phyloP scores from a whole-genome alignment of 2,113 vertebrate genomes.

The Tenebrosternarchus preto region DNA sequence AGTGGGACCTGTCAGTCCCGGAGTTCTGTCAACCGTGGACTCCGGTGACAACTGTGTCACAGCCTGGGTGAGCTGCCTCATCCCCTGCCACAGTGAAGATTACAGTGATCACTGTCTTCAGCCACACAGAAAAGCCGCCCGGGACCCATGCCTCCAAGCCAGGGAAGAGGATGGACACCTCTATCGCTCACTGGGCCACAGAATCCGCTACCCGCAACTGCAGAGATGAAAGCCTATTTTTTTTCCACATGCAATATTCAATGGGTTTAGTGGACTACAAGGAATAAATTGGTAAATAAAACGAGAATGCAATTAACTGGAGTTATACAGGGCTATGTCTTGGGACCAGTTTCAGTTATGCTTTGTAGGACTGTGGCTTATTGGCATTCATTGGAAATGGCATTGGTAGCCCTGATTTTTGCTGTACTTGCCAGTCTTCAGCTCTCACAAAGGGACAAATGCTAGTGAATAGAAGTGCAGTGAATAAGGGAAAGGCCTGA shows the following conservation, averaged over 20 bases:
- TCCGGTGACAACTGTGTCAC: conserved; percentile 67
- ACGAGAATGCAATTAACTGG: neutral
- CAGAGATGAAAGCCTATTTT: conserved; percentile 4
- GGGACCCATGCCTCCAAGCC: conserved; percentile 41
- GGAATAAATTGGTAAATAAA: neutral
- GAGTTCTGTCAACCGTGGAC: conserved; percentile 67
- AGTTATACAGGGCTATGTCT: neutral
- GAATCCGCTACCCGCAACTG: neutral
- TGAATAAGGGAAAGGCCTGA: neutral
- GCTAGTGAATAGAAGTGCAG: neutral
- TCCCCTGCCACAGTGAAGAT: conserved; percentile 64
- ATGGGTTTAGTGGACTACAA: neutral
- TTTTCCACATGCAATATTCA: neutral
- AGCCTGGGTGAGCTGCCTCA: conserved; percentile 67
- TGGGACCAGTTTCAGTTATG: neutral
- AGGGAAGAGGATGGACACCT: conserved; percentile 31
- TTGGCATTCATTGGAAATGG: conserved; percentile 21
- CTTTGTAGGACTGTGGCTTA: neutral
- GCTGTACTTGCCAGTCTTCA: neutral
- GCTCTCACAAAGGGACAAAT: neutral
- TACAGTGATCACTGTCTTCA: conserved; percentile 67
- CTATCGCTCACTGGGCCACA: conserved; percentile 15
- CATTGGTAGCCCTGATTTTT: conserved; percentile 13
- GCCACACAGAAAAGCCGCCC: conserved; percentile 57
- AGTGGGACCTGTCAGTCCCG: conserved; percentile 69